phyloP scores from a whole-genome alignment of 2,888 invertebrate species.

The Sipha maydis region DNA sequence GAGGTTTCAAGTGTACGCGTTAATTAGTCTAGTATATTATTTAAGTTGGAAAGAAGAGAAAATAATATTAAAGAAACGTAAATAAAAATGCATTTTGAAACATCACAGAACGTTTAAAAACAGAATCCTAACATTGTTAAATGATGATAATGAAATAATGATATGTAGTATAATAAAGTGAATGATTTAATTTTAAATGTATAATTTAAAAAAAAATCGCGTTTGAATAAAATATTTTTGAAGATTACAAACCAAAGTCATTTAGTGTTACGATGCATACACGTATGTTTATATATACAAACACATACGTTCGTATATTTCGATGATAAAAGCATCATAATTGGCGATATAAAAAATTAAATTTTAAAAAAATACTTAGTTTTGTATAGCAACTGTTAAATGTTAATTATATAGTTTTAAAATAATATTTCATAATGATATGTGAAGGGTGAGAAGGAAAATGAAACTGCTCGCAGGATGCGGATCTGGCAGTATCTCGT shows the following conservation, averaged over 20 bases:
- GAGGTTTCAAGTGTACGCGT: constrained; percentile 39
- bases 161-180: background rate
- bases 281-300: too few species aligned
- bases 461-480: constrained; percentile 36
- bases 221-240: constrained; percentile 8
- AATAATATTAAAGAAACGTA: too few species aligned
- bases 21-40: constrained; percentile 26
- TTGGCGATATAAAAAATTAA: background rate
- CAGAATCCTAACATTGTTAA: background rate
- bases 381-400: background rate
- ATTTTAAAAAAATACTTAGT: background rate
- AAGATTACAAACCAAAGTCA: background rate
- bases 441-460: background rate
- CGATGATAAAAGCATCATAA: background rate
- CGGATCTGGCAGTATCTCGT: constrained; percentile 46
- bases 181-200: background rate
- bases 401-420: background rate
- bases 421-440: background rate
- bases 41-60: too few species aligned
- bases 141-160: background rate
- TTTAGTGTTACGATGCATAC: background rate
- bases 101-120: constrained; percentile 25
- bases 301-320: background rate
- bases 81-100: constrained; percentile 41
- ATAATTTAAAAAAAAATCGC: constrained; percentile 16